These are phyloP conservation scores for Atethmia centrago DNA, from an alignment of 2,888 invertebrate genomes.

Conservation along the genomic window DNA sequence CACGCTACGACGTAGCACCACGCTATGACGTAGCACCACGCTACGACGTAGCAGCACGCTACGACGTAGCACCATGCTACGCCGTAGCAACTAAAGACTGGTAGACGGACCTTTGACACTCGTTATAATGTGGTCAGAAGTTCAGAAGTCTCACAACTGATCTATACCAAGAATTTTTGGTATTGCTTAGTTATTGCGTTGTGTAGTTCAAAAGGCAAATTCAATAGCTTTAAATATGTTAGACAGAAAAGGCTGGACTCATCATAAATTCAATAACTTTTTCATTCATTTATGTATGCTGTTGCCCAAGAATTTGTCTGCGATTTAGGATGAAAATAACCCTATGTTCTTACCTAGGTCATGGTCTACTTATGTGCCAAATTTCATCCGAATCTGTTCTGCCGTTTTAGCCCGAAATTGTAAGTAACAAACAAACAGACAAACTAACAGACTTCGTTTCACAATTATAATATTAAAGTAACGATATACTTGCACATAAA, in stretches of 20 bases:
- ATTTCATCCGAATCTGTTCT: too few relatives aligned
- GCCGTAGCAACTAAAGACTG: neutral
- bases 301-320: too few relatives aligned
- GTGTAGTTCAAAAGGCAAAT: too few relatives aligned
- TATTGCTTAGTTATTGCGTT: neutral
- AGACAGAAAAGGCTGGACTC: neutral
- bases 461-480: too few relatives aligned
- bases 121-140: neutral
- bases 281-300: neutral
- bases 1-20: conserved; percentile 5
- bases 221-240: neutral
- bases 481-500: neutral
- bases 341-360: too few relatives aligned
- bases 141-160: neutral
- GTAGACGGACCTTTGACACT: neutral
- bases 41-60: conserved; percentile 14
- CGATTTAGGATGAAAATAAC: too few relatives aligned
- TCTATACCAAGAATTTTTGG: neutral
- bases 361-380: too few relatives aligned
- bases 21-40: neutral
- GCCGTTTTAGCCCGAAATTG: too few relatives aligned
- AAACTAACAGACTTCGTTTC: too few relatives aligned
- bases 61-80: conserved; percentile 6
- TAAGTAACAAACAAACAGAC: too few relatives aligned
- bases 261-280: too few relatives aligned